These are phyloP conservation scores for Clepsis dumicolana DNA, from an alignment of 2,888 invertebrate species.

Conservation along the genomic window DNA sequence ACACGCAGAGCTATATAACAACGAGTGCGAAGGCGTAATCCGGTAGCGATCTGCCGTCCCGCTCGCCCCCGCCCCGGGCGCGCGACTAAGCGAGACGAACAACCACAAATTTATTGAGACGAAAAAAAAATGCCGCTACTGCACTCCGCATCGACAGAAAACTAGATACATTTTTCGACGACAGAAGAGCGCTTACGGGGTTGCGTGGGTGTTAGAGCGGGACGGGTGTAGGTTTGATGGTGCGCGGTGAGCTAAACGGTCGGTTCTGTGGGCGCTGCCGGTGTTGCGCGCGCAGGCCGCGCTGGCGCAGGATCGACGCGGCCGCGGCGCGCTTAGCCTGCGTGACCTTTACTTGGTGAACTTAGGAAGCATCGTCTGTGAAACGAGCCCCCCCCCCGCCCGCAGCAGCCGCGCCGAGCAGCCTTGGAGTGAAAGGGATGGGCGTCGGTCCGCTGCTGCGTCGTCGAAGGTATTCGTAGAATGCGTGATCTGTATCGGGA, in stretches of 20 bases:
- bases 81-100: conserved; percentile 83
- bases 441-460: conserved; percentile 75
- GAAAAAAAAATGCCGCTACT: conserved; percentile 83
- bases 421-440: conserved; percentile 79
- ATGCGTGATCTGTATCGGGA: conserved; percentile 86
- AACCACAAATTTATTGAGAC: conserved; percentile 86
- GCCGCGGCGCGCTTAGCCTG: conserved; percentile 80
- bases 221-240: conserved; percentile 63
- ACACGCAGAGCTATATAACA: conserved; percentile 84
- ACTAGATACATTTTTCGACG: conserved; percentile 86
- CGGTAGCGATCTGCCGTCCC: conserved; percentile 81
- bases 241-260: conserved; percentile 75
- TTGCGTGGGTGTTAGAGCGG: conserved; percentile 57
- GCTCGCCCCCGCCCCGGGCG: conserved; percentile 78
- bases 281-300: conserved; percentile 85
- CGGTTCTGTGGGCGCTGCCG: conserved; percentile 85
- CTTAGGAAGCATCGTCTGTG: conserved; percentile 85
- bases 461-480: conserved; percentile 84
- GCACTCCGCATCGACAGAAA: conserved; percentile 85
- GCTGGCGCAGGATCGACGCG: conserved; percentile 77
- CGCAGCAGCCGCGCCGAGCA: conserved; percentile 70
- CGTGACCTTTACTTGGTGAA: conserved; percentile 85
- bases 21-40: conserved; percentile 86
- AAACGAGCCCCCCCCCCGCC: conserved; percentile 79
- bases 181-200: conserved; percentile 59